Conservation (phyloP, 2,113 vertebrate species). For the Ceratotherium simum region DNA sequence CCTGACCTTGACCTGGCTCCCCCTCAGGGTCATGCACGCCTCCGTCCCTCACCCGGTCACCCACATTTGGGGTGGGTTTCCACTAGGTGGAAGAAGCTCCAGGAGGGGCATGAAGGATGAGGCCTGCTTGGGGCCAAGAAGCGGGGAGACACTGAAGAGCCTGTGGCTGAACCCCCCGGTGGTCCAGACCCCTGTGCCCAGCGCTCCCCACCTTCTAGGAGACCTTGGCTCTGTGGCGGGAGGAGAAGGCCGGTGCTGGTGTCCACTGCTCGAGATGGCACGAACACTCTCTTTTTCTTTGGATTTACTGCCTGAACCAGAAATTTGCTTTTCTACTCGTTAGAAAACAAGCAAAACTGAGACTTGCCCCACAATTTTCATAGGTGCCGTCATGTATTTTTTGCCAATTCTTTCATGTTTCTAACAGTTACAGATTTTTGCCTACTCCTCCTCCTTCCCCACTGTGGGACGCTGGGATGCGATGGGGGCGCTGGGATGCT, state of each 20-base stretch:
- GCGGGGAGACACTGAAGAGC: fast-evolving
- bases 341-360: background rate
- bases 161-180: fast-evolving
- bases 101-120: background rate
- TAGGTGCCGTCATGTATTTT: background rate
- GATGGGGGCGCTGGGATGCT: too few species aligned
- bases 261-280: background rate
- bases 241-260: background rate
- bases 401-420: background rate
- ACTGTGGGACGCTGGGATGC: background rate
- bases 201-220: background rate
- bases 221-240: background rate
- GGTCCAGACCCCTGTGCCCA: background rate
- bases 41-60: fast-evolving
- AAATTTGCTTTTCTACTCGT: background rate
- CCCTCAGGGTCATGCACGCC: background rate
- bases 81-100: background rate
- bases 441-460: background rate
- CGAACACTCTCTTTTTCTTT: background rate
- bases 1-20: background rate
- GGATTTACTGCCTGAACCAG: background rate
- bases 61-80: background rate
- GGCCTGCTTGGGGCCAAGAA: background rate
- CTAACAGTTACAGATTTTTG: background rate
- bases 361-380: background rate